Conservation (phyloP, 2,797 vertebrate species). For the Acropternis orthonyx region DNA sequence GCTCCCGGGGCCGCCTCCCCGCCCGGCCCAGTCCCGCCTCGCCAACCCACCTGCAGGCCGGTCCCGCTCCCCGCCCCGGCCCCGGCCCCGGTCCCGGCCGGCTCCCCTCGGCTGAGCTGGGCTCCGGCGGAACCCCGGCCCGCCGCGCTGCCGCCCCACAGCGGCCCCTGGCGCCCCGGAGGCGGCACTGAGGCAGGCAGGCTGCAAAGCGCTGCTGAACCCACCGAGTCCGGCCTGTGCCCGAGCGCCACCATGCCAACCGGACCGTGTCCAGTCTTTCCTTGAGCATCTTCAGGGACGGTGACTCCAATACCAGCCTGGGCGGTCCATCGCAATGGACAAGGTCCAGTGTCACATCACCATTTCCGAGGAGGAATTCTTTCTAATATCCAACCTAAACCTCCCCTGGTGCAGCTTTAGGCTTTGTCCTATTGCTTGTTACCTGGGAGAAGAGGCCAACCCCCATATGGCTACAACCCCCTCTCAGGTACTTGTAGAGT, state of each 20-base stretch:
- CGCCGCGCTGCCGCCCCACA: not conserved
- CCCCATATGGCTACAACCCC: fast-evolving
- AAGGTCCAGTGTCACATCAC: not conserved
- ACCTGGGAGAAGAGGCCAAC: not conserved
- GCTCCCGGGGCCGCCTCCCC: not conserved
- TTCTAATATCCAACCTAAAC: not conserved
- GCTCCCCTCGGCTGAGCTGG: not conserved
- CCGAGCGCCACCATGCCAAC: too few species aligned
- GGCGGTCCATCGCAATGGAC: not conserved
- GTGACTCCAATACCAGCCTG: not conserved
- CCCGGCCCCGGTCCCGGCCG: not conserved
- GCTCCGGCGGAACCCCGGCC: not conserved
- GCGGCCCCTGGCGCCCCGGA: not conserved
- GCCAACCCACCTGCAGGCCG: not conserved
- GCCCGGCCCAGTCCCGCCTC: too few species aligned
- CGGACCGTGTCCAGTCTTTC: not conserved
- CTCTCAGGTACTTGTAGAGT: not conserved
- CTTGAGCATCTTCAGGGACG: not conserved
- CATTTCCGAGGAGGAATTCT: not conserved
- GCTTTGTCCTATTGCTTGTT: not conserved
- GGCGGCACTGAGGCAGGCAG: too few species aligned
- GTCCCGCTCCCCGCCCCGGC: not conserved
- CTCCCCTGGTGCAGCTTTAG: not conserved
- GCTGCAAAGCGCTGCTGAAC: too few species aligned
- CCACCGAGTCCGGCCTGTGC: too few species aligned